Evolutionary conservation across 1,140 invertebrate species (phyloP).

Genomic region (Charaxes varanes): DNA sequence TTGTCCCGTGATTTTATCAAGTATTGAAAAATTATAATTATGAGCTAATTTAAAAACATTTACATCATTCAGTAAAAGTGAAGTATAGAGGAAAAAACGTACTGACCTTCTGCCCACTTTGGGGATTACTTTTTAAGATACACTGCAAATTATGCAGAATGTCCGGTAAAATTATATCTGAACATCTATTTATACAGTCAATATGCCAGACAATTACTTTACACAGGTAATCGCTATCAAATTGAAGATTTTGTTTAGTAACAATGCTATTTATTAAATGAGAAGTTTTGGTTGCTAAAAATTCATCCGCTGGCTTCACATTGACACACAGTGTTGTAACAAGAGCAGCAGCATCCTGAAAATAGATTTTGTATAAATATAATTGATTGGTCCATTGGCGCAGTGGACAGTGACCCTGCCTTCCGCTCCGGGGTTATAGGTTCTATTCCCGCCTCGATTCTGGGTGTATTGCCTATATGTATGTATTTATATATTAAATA

Average conservation of each 20-base stretch:
- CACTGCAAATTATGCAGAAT: conserved; percentile 56
- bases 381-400: too few relatives aligned
- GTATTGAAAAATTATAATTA: too few relatives aligned
- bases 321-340: conserved; percentile 43
- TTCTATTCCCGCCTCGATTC: too few relatives aligned
- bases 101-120: conserved; percentile 37
- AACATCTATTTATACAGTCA: conserved; percentile 46
- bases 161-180: conserved; percentile 50
- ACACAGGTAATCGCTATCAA: conserved; percentile 33
- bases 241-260: conserved; percentile 48
- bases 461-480: too few relatives aligned
- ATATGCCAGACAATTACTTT: conserved; percentile 50
- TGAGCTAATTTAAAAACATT: too few relatives aligned
- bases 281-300: conserved; percentile 52
- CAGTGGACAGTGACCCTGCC: too few relatives aligned
- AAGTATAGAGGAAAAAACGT: conserved; percentile 1
- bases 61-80: not conserved
- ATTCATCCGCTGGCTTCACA: conserved; percentile 53
- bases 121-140: conserved; percentile 39
- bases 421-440: too few relatives aligned
- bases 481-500: too few relatives aligned
- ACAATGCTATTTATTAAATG: conserved; percentile 48
- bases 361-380: too few relatives aligned
- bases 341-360: conserved; percentile 47
- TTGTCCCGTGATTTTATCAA: too few relatives aligned